Percentiles rank a stretch among this genome's conserved stretches.
These are phyloP conservation scores for Deroplatys truncata DNA, from an alignment of 2,888 invertebrate genomes.

Conservation along the genomic window DNA sequence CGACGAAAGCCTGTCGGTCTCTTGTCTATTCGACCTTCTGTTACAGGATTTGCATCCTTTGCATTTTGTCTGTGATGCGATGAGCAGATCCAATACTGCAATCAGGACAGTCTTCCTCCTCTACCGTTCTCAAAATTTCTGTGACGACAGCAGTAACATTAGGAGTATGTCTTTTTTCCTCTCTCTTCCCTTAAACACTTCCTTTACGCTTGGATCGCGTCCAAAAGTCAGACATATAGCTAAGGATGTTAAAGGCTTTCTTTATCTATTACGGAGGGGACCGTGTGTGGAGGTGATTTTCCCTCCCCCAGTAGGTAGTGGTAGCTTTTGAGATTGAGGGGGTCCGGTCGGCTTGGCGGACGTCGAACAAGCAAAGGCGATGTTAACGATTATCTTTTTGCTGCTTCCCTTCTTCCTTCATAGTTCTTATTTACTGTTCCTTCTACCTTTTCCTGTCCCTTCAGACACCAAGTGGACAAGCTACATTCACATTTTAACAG, in stretches of 20 bases:
- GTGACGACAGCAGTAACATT: not conserved
- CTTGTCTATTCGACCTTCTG: no score
- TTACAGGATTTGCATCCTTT: not conserved
- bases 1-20: no score
- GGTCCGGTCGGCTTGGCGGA: not conserved
- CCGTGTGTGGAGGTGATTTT: not conserved
- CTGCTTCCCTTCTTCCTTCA: not conserved
- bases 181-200: conserved; percentile 4
- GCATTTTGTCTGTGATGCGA: not conserved
- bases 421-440: conserved; percentile 12
- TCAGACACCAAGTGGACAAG: not conserved
- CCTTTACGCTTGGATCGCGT: not conserved
- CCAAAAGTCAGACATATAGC: not conserved
- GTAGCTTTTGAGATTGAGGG: not conserved
- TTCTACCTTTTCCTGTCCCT: not conserved
- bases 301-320: not conserved
- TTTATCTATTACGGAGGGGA: not conserved
- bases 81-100: conserved; percentile 4
- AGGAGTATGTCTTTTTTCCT: not conserved
- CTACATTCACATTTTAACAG: not conserved
- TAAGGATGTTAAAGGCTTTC: not conserved
- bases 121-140: not conserved
- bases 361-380: not conserved
- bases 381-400: conserved; percentile 6
- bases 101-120: not conserved